A percentile compares a stretch with the other conserved stretches of the same genome.
Conservation (phyloP, 1,140 invertebrate species). For the Lamellibrachia luymesi region DNA sequence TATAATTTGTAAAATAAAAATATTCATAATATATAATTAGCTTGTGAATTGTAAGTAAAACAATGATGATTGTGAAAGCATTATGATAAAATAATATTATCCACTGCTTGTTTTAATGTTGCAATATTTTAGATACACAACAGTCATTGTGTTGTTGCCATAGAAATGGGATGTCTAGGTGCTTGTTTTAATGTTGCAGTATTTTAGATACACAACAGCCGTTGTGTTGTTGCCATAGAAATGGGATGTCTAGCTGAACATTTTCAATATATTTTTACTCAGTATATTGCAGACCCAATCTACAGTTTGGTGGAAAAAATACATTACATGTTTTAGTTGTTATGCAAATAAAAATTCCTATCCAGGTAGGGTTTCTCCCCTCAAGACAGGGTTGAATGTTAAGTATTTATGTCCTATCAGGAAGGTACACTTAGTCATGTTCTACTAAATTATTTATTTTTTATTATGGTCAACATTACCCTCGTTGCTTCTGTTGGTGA, state of each 20-base stretch:
- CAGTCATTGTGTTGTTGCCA: background rate
- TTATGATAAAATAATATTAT: too few species aligned
- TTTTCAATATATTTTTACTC: background rate
- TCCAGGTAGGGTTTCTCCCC: background rate
- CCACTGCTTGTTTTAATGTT: too few species aligned
- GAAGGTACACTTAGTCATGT: background rate
- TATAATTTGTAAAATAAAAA: background rate
- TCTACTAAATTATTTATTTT: background rate
- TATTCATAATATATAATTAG: too few species aligned
- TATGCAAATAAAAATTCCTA: background rate
- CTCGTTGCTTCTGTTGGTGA: background rate
- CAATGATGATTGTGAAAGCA: too few species aligned
- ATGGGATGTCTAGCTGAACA: background rate
- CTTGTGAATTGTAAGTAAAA: too few species aligned
- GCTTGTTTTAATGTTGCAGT: too few species aligned
- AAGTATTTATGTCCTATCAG: background rate
- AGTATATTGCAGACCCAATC: background rate
- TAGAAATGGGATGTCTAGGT: background rate
- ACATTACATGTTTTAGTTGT: background rate
- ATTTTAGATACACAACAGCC: too few species aligned
- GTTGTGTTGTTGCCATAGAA: background rate
- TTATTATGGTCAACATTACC: background rate
- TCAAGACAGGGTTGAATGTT: background rate
- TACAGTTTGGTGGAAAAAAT: background rate
- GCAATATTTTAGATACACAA: too few species aligned